A percentile compares a stretch with the other conserved stretches of the same genome.
Conservation (phyloP, 2,888 invertebrate genomes). For the Caenorhabditis wallacei region DNA sequence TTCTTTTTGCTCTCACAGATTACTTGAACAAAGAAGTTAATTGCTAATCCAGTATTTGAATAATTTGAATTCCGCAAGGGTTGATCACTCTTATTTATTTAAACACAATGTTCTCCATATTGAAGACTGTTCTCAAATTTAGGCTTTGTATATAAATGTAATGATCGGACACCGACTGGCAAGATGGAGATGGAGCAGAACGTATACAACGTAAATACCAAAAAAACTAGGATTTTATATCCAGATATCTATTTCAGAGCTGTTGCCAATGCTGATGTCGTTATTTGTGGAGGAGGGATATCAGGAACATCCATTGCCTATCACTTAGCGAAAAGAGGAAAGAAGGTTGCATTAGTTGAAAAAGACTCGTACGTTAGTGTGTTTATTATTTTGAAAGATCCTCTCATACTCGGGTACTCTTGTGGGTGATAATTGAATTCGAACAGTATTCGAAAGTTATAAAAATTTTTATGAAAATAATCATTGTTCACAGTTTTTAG, state of each 20-base stretch:
- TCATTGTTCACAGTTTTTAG: conserved; percentile 32
- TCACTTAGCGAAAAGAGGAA: conserved; percentile 88
- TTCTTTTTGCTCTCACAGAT: conserved; percentile 14
- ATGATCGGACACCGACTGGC: conserved; percentile 51
- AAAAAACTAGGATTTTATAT: not conserved
- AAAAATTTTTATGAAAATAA: not conserved
- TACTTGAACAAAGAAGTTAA: not conserved
- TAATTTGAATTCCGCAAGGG: no score
- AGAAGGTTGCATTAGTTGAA: conserved; percentile 88
- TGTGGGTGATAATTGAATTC: no score
- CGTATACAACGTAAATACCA: conserved; percentile 41
- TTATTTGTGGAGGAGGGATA: conserved; percentile 87
- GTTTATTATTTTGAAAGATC: no score
- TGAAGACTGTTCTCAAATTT: no score
- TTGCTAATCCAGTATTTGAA: no score
- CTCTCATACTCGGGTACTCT: no score
- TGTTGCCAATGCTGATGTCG: conserved; percentile 82
- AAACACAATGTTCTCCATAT: no score
- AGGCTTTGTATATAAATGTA: conserved; percentile 62
- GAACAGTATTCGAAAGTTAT: no score
- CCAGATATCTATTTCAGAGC: conserved; percentile 32
- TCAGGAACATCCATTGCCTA: conserved; percentile 90
- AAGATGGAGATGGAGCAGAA: conserved; percentile 52
- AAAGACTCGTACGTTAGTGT: conserved; percentile 77
- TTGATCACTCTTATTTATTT: no score